Base-by-base conservation (phyloP, 2,888 invertebrate species). In the Dastarcus helophoroides region DNA sequence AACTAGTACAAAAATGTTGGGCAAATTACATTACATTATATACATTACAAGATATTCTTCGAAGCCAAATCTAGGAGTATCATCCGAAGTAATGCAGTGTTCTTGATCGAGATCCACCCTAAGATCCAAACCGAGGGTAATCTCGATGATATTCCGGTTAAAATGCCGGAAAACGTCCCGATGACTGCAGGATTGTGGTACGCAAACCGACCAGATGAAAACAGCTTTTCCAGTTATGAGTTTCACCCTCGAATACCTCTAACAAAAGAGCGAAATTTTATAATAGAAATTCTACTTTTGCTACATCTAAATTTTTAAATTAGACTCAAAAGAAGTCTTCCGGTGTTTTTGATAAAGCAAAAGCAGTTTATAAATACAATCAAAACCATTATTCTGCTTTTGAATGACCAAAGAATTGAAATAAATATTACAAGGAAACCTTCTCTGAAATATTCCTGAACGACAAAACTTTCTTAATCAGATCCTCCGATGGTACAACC, bases 121-220 rank as follows among this genome's bases (percentile, higher is more conserved):
- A 14, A 54, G 29, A 26, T 52, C 47, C 7, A 58, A 39, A 11
- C 55, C 56, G 39, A 54, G 45, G 6, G 47, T 40, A n/a, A 54
- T 22, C 7, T 42, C 40, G 13, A 38, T 26, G 30, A 57, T 40
- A 4, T 45, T 46, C 36, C 48, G 48, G 15, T 50, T 46, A 32
- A 57, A 51, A 36, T 58, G 53, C 8, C 34, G 31, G 14, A 54
- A 37, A 2, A 63, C 43, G 19, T 63, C 60, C 1, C 42, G 27
- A 3, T 47, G 32, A 5, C 43, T 41, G 41, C 68, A 67, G 2
- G 57, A 50, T 14, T 59, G 50, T 8, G 67, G 67, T 13, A 65
- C 37, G 39, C 65, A 65, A 17, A 63, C 53, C 1, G 63, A 56
- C 51, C 60, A 51, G 9, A 46, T 48, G 13, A 60, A 21, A 31